These are phyloP conservation scores for Timema cristinae DNA, from an alignment of 2,888 invertebrate genomes.

Conservation along the genomic window DNA sequence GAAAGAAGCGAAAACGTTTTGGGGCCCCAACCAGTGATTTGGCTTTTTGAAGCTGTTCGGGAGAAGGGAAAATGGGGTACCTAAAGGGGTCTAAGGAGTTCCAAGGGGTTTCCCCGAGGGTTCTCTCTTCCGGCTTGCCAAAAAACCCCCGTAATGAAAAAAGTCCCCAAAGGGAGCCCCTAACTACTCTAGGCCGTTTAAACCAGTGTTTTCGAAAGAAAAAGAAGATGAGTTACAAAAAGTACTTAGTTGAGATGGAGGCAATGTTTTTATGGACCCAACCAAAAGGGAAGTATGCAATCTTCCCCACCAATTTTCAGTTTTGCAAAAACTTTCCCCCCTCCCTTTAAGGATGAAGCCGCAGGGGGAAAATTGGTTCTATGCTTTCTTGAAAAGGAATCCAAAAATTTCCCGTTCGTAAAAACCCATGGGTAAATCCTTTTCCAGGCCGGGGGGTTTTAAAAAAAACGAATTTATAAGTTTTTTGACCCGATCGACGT, in stretches of 20 bases:
- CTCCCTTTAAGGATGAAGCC: background rate
- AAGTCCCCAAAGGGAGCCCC: background rate
- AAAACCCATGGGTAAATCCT: conserved; percentile 24
- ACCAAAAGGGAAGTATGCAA: background rate
- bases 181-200: background rate
- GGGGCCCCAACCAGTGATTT: background rate
- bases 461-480: conserved; percentile 18
- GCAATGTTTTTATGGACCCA: conserved; percentile 17
- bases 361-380: conserved; percentile 15
- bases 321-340: background rate
- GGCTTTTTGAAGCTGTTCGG: background rate
- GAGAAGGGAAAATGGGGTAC: conserved; percentile 21
- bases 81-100: conserved; percentile 3
- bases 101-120: background rate
- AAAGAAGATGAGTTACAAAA: background rate
- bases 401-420: conserved; percentile 4
- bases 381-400: too few relatives aligned
- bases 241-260: conserved; percentile 18
- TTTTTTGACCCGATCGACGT: conserved; percentile 17
- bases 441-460: too few relatives aligned
- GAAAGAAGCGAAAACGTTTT: background rate
- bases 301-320: conserved; percentile 4
- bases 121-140: conserved; percentile 6
- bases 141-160: conserved; percentile 1
- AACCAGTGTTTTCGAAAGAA: conserved; percentile 14